phyloP scores from a whole-genome alignment of 2,888 invertebrate genomes.

The Cecidostiba fungosa region DNA sequence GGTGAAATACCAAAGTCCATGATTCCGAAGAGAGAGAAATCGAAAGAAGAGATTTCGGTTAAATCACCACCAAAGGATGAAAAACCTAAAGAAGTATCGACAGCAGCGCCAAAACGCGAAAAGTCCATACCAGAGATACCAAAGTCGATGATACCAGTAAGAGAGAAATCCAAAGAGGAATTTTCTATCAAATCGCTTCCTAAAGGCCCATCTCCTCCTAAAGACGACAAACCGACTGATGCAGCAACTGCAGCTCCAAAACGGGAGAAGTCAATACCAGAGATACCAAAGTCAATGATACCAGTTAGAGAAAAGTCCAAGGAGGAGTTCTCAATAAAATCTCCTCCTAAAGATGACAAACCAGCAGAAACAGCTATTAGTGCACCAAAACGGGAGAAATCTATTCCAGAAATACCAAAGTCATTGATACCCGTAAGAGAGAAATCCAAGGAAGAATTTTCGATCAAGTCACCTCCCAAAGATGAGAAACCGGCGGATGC shows the following conservation, averaged over 20 bases:
- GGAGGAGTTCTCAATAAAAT: conserved; percentile 51
- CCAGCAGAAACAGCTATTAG: background rate
- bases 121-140: conserved; percentile 51
- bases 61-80: conserved; percentile 39
- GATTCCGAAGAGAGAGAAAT: conserved; percentile 25
- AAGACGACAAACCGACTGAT: background rate
- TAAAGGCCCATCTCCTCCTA: background rate
- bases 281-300: conserved; percentile 43
- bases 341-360: background rate
- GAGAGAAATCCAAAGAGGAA: conserved; percentile 43
- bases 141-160: conserved; percentile 36
- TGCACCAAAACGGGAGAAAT: conserved; percentile 33
- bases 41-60: conserved; percentile 18
- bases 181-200: conserved; percentile 15
- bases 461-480: conserved; percentile 8
- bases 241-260: background rate
- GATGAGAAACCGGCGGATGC: conserved; percentile 15
- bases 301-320: conserved; percentile 48
- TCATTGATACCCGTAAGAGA: conserved; percentile 33
- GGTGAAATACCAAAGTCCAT: conserved; percentile 42
- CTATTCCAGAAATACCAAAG: conserved; percentile 37
- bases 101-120: conserved; percentile 20
- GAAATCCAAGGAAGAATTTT: conserved; percentile 35
- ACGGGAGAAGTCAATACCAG: conserved; percentile 23
- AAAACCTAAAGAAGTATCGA: conserved; percentile 39